A percentile compares a stretch with the other conserved stretches of the same genome.
Conservation (phyloP, 2,888 invertebrate species). For the Drosophila mimica region DNA sequence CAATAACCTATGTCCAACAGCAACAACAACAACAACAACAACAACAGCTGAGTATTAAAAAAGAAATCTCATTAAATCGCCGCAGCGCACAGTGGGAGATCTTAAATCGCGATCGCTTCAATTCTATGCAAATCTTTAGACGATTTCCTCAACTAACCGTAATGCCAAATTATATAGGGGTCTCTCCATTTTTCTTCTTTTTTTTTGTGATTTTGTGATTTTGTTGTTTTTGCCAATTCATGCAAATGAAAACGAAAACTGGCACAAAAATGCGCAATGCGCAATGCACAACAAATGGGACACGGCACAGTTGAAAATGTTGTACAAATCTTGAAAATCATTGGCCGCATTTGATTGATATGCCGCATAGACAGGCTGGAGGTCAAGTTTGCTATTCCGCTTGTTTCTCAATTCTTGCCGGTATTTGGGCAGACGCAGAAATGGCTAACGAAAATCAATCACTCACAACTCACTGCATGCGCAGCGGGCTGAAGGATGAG, state of each 20-base stretch:
- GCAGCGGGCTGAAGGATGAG: constrained; percentile 19
- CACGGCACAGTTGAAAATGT: constrained; percentile 44
- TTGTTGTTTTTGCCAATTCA: constrained; percentile 62
- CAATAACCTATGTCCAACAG: constrained; percentile 6
- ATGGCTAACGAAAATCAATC: constrained; percentile 66
- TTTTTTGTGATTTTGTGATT: neutral
- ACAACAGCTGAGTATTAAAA: neutral
- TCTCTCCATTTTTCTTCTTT: constrained; percentile 6
- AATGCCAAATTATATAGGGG: constrained; percentile 49
- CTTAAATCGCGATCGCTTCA: constrained; percentile 49
- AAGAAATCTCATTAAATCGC: constrained; percentile 75
- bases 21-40: constrained; percentile 23
- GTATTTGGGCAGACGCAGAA: constrained; percentile 38
- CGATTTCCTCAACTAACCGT: constrained; percentile 48
- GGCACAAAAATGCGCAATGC: constrained; percentile 46
- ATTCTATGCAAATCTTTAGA: constrained; percentile 49
- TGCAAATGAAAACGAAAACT: constrained; percentile 79
- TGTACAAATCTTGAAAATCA: constrained; percentile 55
- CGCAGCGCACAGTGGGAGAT: constrained; percentile 68
- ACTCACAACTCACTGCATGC: constrained; percentile 61
- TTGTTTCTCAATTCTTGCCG: constrained; percentile 19
- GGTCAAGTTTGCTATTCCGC: constrained; percentile 59
- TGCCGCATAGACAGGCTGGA: constrained; percentile 73
- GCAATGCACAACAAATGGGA: constrained; percentile 46
- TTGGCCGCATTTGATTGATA: constrained; percentile 73